Conservation (phyloP, 2,797 vertebrate species). For the Phalanger gymnotis region DNA sequence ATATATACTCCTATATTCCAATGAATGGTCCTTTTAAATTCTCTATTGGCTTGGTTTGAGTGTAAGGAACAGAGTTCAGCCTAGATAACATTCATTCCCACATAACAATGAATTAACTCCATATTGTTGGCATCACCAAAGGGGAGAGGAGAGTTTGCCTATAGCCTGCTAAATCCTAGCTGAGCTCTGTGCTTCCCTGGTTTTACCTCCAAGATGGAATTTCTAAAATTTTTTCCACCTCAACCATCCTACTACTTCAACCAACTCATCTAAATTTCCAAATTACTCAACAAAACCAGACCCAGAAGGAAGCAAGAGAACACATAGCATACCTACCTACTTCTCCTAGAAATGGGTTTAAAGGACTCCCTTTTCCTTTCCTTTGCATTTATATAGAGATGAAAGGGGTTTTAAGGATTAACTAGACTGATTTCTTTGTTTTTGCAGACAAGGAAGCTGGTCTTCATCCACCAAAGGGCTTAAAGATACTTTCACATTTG, state of each 20-base stretch:
- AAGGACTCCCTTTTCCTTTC: not conserved
- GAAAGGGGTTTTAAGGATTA: not conserved
- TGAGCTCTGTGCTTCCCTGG: not conserved
- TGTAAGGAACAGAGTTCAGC: not conserved
- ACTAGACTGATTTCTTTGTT: not conserved
- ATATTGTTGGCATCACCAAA: not conserved
- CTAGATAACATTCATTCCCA: not conserved
- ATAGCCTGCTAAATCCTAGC: not conserved
- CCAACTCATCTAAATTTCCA: not conserved
- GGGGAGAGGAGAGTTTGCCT: not conserved
- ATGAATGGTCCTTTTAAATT: not conserved
- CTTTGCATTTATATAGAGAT: not conserved
- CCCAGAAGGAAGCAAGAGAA: not conserved
- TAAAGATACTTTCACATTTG: not conserved
- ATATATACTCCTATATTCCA: not conserved
- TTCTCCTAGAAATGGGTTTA: not conserved
- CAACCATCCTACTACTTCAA: too few species aligned
- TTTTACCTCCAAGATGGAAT: not conserved
- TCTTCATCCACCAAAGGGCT: not conserved
- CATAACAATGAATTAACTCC: not conserved
- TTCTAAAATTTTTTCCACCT: not conserved
- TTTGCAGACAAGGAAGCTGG: not conserved
- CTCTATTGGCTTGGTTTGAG: not conserved
- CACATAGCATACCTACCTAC: not conserved
- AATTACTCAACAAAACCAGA: not conserved